Evolutionary conservation across 2,113 vertebrate genomes (phyloP), one percentile per base, ranked within the genome.

Genomic region (Taurulus bubalis): DNA sequence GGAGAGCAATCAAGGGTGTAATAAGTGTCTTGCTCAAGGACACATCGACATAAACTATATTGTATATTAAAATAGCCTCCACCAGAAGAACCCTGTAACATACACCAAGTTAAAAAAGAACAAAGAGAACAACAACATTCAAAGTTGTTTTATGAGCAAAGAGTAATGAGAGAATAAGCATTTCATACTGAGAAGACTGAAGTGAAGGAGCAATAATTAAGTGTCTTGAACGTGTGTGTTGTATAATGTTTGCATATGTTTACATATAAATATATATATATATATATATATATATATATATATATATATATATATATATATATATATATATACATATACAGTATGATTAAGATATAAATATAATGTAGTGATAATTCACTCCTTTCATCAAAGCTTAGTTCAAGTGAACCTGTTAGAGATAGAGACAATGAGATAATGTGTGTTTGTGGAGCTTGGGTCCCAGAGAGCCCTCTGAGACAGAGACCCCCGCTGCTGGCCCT

Each of bases 401-500:
- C 14, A 71, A 63, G 3, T n/a, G 53, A 60, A 63, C 9, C 47
- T 55, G 59, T 47, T 38, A 69, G 36, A 67, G 28, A 67, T 59
- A 68, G 60, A 56, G 26, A 30, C 80, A 72, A 51, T 45, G 58
- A 82, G 82, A 90, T 87, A 68, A 30, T 56, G 70, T 66, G 59
- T 87, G 70, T 85, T 77, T 88, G 83, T 79, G 83, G 80, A 88
- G 62, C 75, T 74, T 38, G 71, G 79, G 79, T 76, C 76, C 18
- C 53, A 71, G 59, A 77, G 74, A 56, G 75, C 64, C 75, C 38
- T 80, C 36, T 30, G 51, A 83, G 84, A 56, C 75, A 38, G 65
- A 87, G 77, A 68, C 70, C 32, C 65, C 4, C 7, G 51, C 40
- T 75, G 68, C 56, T 58, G 28, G 78, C 63, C 72, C 51, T 55